phyloP scores from a whole-genome alignment of 2,113 vertebrate genomes.

The Callipepla californica region DNA sequence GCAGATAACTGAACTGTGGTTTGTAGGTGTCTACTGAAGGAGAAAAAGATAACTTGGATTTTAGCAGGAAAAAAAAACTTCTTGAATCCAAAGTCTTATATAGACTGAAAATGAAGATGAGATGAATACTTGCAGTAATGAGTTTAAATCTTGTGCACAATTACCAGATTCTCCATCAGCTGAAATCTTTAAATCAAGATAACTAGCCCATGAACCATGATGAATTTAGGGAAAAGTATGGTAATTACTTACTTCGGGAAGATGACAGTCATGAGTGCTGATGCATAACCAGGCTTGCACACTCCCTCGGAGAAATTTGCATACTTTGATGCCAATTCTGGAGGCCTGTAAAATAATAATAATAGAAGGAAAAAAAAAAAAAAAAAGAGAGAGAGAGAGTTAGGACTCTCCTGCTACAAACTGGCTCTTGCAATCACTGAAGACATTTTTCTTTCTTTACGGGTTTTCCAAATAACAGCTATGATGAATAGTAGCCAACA shows the following conservation, averaged over 20 bases:
- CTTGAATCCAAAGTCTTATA: not conserved
- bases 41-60: not conserved
- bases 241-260: constrained; percentile 91
- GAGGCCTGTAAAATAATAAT: constrained; percentile 78
- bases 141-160: not conserved
- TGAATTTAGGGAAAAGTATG: not conserved
- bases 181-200: not conserved
- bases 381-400: not conserved
- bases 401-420: constrained; percentile 15
- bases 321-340: constrained; percentile 88
- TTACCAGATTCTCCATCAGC: not conserved
- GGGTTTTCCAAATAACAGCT: not conserved
- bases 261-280: constrained; percentile 93
- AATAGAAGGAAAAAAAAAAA: not conserved
- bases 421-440: not conserved
- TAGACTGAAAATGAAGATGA: not conserved
- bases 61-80: not conserved
- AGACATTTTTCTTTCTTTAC: not conserved
- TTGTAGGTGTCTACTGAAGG: not conserved
- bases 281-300: constrained; percentile 93
- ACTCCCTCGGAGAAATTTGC: constrained; percentile 91
- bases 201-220: not conserved
- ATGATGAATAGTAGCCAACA: not conserved
- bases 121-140: not conserved
- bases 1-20: not conserved